Evolutionary conservation across 2,888 invertebrate genomes (phyloP).

Genomic region (Chymomyza procnemis): DNA sequence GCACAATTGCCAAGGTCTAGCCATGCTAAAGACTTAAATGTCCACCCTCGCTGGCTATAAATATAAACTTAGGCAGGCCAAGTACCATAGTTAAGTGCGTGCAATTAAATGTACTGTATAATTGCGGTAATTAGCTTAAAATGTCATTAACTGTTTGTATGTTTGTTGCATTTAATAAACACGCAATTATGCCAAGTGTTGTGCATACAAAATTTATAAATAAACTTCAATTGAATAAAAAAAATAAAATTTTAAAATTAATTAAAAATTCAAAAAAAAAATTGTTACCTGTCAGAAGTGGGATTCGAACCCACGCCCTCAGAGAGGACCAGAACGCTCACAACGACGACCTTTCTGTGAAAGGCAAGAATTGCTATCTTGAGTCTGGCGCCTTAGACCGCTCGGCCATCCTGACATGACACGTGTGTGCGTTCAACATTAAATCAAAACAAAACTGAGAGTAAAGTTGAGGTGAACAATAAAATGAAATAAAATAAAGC

Average conservation of each 20-base stretch:
- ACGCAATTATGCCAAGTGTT: conserved; percentile 34
- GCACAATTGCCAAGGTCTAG: too few species aligned
- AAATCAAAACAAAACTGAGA: not conserved
- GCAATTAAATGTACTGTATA: conserved; percentile 42
- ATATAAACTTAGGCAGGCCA: conserved; percentile 31
- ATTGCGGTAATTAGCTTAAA: conserved; percentile 48
- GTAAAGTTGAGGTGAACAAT: not conserved
- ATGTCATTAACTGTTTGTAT: conserved; percentile 25
- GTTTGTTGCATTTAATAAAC: conserved; percentile 24
- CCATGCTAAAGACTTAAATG: too few species aligned
- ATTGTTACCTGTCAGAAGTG: conserved; percentile 72
- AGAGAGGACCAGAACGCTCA: conserved; percentile 77
- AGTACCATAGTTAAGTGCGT: conserved; percentile 31
- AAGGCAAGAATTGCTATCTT: conserved; percentile 58
- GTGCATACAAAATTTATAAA: not conserved
- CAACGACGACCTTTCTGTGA: conserved; percentile 42
- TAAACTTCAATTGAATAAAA: not conserved
- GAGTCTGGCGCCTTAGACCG: conserved; percentile 77
- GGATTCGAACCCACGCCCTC: conserved; percentile 78
- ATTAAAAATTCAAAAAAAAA: conserved; percentile 27
- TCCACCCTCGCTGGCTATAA: too few species aligned
- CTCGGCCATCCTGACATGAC: conserved; percentile 77
- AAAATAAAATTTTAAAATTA: conserved; percentile 13
- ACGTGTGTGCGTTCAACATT: not conserved
- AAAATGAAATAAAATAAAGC: conserved; percentile 6